These are phyloP conservation scores for Spodoptera frugiperda DNA, from an alignment of 1,140 invertebrate genomes.

Conservation along the genomic window DNA sequence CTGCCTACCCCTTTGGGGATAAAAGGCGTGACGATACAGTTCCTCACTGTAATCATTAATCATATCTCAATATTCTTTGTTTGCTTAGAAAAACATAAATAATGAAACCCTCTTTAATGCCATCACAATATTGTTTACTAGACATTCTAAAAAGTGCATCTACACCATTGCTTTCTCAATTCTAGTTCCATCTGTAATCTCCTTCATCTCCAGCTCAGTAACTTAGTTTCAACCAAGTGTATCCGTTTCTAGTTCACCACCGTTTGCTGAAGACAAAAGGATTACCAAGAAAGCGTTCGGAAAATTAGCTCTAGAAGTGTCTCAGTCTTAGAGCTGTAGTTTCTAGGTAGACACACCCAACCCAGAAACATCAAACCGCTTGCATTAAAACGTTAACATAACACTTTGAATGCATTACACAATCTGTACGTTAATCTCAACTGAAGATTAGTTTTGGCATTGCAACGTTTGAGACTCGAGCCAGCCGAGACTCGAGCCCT, in stretches of 20 bases:
- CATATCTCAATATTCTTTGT: too few relatives aligned
- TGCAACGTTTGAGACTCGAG: conserved; percentile 37
- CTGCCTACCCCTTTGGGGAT: too few relatives aligned
- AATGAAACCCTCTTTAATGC: too few relatives aligned
- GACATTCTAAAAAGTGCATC: too few relatives aligned
- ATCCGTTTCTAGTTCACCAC: neutral
- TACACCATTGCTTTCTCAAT: too few relatives aligned
- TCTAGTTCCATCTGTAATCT: too few relatives aligned
- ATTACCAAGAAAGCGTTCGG: conserved; percentile 4
- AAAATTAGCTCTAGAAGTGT: neutral
- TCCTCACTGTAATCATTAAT: too few relatives aligned
- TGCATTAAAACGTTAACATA: conserved; percentile 40
- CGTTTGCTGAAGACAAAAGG: neutral
- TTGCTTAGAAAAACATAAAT: too few relatives aligned
- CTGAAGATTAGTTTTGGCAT: conserved; percentile 46
- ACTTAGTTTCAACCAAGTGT: neutral
- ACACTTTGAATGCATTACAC: conserved; percentile 46
- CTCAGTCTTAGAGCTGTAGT: neutral
- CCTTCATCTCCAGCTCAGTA: neutral
- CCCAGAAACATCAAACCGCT: conserved; percentile 14
- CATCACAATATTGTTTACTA: too few relatives aligned
- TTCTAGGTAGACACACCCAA: neutral
- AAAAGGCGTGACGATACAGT: too few relatives aligned
- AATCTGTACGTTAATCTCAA: conserved; percentile 39
- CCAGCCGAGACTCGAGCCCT: conserved; percentile 12